Percentiles rank a stretch among this genome's conserved stretches.
Evolutionary conservation across 2,888 invertebrate genomes (phyloP).

Genomic region (Colletes collaris): DNA sequence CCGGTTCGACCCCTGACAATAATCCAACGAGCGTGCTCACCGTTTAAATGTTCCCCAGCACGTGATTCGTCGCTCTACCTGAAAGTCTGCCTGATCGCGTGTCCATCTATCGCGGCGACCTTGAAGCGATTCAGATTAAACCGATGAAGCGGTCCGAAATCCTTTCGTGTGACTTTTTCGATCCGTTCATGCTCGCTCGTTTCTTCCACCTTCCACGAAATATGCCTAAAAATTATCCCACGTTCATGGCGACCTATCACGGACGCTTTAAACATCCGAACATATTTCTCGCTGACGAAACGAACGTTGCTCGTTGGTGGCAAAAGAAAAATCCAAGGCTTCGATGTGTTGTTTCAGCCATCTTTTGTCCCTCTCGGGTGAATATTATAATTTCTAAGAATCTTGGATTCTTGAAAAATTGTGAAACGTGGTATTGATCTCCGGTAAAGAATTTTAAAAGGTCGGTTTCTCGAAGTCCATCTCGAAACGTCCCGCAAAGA

Average conservation of each 20-base stretch:
- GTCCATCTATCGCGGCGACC: constrained; percentile 69
- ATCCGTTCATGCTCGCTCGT: constrained; percentile 35
- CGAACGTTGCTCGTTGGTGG: neutral
- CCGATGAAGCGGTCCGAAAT: constrained; percentile 63
- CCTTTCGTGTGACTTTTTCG: constrained; percentile 66
- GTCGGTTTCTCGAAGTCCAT: neutral
- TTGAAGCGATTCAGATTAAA: constrained; percentile 69
- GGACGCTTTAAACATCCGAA: constrained; percentile 16
- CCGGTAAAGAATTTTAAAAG: neutral
- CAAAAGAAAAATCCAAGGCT: no score
- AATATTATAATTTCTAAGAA: no score
- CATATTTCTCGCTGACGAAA: constrained; percentile 27
- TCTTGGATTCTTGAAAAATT: no score
- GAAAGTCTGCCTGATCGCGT: constrained; percentile 73
- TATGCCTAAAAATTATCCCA: constrained; percentile 52
- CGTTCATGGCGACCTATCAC: constrained; percentile 49
- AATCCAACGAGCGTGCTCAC: constrained; percentile 28
- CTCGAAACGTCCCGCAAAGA: constrained; percentile 4
- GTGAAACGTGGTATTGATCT: no score
- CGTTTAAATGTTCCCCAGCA: constrained; percentile 48
- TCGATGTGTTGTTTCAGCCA: no score
- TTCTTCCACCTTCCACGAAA: constrained; percentile 61
- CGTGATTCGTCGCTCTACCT: constrained; percentile 61
- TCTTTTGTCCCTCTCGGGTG: no score
- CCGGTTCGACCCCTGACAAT: neutral